These are phyloP conservation scores for Heliconius aoede DNA, from an alignment of 2,888 invertebrate genomes.

Conservation along the genomic window DNA sequence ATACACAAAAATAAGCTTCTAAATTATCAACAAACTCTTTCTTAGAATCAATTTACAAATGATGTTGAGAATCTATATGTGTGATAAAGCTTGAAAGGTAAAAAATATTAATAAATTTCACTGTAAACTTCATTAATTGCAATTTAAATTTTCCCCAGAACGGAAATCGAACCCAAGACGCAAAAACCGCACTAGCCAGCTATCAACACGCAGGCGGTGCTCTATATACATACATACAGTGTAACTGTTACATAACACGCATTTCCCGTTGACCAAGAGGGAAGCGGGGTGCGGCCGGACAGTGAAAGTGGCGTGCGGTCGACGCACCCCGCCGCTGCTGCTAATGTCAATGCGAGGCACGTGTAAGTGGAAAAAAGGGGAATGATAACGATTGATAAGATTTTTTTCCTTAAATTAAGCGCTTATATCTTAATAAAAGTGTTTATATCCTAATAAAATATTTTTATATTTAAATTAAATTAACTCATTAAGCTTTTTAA, in stretches of 20 bases:
- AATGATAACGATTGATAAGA: neutral
- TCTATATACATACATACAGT: constrained; percentile 7
- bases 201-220: constrained; percentile 6
- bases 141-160: neutral
- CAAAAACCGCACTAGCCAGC: neutral
- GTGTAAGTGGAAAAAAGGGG: constrained; percentile 30
- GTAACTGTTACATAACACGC: constrained; percentile 19
- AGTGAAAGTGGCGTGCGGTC: constrained; percentile 51
- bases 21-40: neutral
- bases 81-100: neutral
- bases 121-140: neutral
- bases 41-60: neutral
- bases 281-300: constrained; percentile 45
- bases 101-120: neutral
- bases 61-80: neutral
- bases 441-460: neutral
- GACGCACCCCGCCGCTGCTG: constrained; percentile 47
- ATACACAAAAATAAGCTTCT: neutral
- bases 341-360: constrained; percentile 58
- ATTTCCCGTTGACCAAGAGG: constrained; percentile 45
- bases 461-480: too few species aligned
- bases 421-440: neutral
- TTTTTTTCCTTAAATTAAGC: neutral
- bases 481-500: too few species aligned
- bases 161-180: neutral